Conservation (phyloP, 2,888 invertebrate genomes). For the Drosophila mulleri region DNA sequence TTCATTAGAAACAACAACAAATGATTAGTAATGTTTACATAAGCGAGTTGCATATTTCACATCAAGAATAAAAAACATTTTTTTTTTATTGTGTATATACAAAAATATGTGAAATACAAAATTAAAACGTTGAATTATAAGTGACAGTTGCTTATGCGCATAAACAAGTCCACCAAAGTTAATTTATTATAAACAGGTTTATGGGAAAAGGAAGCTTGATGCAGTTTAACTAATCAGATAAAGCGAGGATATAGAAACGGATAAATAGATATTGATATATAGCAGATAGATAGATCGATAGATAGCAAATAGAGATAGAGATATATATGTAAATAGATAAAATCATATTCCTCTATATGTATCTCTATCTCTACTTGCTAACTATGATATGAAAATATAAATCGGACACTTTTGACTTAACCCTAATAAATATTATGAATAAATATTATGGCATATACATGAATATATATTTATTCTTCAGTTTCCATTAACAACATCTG, state of each 20-base stretch:
- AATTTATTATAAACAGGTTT: background rate
- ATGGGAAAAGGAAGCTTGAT: background rate
- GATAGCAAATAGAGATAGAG: background rate
- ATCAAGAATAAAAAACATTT: background rate
- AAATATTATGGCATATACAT: background rate
- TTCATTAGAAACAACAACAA: background rate
- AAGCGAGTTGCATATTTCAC: slow-evolving; percentile 5
- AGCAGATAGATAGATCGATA: no score
- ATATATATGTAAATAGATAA: background rate
- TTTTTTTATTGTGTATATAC: background rate
- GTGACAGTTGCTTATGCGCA: background rate
- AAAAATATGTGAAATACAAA: background rate
- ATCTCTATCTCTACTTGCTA: no score
- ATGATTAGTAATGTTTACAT: slow-evolving; percentile 1
- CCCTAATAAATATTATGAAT: no score
- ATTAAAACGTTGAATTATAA: no score
- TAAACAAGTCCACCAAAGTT: background rate
- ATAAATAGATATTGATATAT: background rate
- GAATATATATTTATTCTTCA: background rate
- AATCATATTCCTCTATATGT: no score
- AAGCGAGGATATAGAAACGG: no score
- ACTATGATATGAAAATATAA: no score
- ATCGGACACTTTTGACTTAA: background rate
- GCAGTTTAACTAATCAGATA: no score
- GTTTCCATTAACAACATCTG: background rate